A percentile compares a stretch with the other conserved stretches of the same genome.
Conservation (phyloP, 2,113 vertebrate genomes). For the Aramus guarauna region DNA sequence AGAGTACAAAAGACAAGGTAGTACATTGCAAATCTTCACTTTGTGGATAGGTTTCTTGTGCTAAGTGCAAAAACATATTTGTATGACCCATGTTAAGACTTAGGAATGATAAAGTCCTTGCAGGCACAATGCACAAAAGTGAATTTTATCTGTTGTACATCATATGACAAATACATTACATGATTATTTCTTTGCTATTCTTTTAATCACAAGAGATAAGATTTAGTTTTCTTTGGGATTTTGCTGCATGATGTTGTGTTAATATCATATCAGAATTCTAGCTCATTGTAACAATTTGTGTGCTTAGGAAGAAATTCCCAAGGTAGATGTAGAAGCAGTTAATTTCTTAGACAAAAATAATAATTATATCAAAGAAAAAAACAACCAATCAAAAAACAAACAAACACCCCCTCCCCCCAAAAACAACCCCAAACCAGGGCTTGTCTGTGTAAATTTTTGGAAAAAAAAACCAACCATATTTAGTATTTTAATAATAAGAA, state of each 20-base stretch:
- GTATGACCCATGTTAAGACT: neutral
- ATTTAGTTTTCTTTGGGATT: neutral
- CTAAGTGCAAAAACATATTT: neutral
- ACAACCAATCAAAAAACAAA: no score
- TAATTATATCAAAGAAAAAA: neutral
- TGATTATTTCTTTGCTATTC: neutral
- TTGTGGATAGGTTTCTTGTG: neutral
- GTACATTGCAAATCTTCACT: neutral
- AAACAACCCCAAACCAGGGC: no score
- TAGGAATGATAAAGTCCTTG: neutral
- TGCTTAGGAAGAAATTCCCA: neutral
- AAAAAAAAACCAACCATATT: neutral
- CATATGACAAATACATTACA: neutral
- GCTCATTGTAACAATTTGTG: neutral
- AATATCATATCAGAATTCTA: neutral
- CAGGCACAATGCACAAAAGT: fast-evolving
- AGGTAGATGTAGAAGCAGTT: neutral
- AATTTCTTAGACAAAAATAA: neutral
- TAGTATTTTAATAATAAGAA: neutral
- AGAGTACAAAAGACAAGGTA: neutral
- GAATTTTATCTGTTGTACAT: neutral
- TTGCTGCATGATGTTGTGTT: neutral
- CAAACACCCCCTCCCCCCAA: no score
- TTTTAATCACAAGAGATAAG: neutral
- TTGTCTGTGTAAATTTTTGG: neutral